Base-by-base conservation (phyloP, 2,113 vertebrate species). In the Diphyllodes magnificus region DNA sequence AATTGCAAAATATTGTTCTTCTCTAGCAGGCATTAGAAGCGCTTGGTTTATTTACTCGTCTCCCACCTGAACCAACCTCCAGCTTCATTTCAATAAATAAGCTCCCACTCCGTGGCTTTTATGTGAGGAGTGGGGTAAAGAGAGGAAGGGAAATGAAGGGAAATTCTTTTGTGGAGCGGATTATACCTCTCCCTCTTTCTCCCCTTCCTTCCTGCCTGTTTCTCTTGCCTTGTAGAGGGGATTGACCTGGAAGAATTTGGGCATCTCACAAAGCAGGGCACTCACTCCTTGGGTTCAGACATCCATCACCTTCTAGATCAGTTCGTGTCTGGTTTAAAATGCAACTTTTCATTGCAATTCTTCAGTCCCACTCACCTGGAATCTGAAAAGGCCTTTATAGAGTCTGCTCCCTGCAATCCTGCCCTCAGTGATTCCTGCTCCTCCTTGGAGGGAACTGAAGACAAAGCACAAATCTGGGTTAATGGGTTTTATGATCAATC, bases 401-500 rank as follows among this genome's bases (percentile, higher is more conserved):
- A 31, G 77, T 19, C 53, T 60, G 57, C 44, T 78, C 47, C 44
- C 63, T 76, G 54, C 71, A 70, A 14, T 56, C 7, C 1, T 39
- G 57, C 76, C 84, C 70, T 54, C 20, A 18, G 69, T 10, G 73
- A 37, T 71, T 69, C 22, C 82, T 94, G 88, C 30, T 84, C 79
- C 68, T 93, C 92, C 84, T 71, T 23, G 51, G 65, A 86, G 63
- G 66, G 37, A 82, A 1, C 78, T 88, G 66, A 44, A 94, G 83
- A 37, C 65, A 27, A 28, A 86, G 90, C 95, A 91, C 54, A 88
- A 86, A 92, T 90, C 82, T 82, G 79, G 63, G 82, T 79, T 89
- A 96, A 95, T 54, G 73, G 70, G 78, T 86, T 97, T 82, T 85
- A 49, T 39, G 88, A 95, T 89, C 95, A 76, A 63, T 93, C 90